These are phyloP conservation scores for Gnatocerus cornutus DNA, from an alignment of 2,888 invertebrate species.

Conservation along the genomic window DNA sequence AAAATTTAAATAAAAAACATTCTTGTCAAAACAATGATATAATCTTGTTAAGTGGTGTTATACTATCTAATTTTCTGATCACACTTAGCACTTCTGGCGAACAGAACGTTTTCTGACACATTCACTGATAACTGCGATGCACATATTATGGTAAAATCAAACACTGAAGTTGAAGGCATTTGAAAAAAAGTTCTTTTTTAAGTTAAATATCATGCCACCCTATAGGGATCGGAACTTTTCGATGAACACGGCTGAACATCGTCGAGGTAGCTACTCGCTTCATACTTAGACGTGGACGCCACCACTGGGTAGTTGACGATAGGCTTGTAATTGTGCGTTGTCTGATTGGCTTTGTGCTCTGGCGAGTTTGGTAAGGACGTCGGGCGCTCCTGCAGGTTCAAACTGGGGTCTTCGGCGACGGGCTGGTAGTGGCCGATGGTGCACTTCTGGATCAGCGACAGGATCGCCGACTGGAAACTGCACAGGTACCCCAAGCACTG, in stretches of 20 bases:
- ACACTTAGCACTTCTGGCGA: slow-evolving; percentile 36
- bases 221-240: slow-evolving; percentile 68
- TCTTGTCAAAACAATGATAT: slow-evolving; percentile 35
- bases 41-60: slow-evolving; percentile 39
- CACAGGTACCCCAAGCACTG: slow-evolving; percentile 78
- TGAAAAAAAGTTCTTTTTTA: slow-evolving; percentile 37
- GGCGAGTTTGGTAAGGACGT: slow-evolving; percentile 65
- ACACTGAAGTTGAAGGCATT: slow-evolving; percentile 49
- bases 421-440: slow-evolving; percentile 76
- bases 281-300: slow-evolving; percentile 74
- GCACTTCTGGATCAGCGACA: slow-evolving; percentile 76
- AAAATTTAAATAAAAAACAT: slow-evolving; percentile 37
- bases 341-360: slow-evolving; percentile 67
- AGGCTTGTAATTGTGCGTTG: slow-evolving; percentile 70
- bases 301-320: slow-evolving; percentile 65
- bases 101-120: slow-evolving; percentile 30
- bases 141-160: slow-evolving; percentile 33
- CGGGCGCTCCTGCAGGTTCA: slow-evolving; percentile 72
- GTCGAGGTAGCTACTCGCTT: slow-evolving; percentile 67
- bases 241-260: slow-evolving; percentile 72
- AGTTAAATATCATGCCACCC: slow-evolving; percentile 68
- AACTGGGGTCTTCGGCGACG: slow-evolving; percentile 78
- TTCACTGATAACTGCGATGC: slow-evolving; percentile 37
- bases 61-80: slow-evolving; percentile 18
- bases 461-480: slow-evolving; percentile 75